Conservation (phyloP, 2,113 vertebrate species). For the Aegotheles bennettii region DNA sequence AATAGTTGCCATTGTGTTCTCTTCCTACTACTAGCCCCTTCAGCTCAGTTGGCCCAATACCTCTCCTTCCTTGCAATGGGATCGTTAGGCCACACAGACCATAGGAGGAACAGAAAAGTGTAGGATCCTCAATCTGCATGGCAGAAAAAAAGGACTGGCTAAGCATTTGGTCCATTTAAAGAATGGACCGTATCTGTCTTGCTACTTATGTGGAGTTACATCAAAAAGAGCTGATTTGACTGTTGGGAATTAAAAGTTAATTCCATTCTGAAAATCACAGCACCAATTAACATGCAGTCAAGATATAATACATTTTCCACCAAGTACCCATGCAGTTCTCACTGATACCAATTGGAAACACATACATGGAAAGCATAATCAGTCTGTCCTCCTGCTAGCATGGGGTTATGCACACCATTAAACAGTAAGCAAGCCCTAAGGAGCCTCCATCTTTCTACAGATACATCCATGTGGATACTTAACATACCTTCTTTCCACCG, state of each 20-base stretch:
- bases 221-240: not conserved
- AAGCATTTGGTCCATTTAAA: not conserved
- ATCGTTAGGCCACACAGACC: not conserved
- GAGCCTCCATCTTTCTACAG: not conserved
- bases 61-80: not conserved
- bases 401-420: not conserved
- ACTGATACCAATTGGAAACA: not conserved
- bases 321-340: not conserved
- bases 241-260: not conserved
- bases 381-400: not conserved
- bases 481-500: not conserved
- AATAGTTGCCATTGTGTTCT: not conserved
- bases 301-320: not conserved
- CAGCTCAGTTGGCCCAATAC: not conserved
- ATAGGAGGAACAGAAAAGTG: fast-evolving
- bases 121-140: not conserved
- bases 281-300: not conserved
- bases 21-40: not conserved
- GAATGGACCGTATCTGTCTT: not conserved
- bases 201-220: not conserved
- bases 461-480: not conserved
- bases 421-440: not conserved
- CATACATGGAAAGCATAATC: not conserved
- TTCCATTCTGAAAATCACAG: not conserved
- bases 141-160: not conserved